A percentile compares a stretch with the other conserved stretches of the same genome.
These are phyloP conservation scores for Garra rufa DNA, from an alignment of 2,113 vertebrate genomes.

Conservation along the genomic window DNA sequence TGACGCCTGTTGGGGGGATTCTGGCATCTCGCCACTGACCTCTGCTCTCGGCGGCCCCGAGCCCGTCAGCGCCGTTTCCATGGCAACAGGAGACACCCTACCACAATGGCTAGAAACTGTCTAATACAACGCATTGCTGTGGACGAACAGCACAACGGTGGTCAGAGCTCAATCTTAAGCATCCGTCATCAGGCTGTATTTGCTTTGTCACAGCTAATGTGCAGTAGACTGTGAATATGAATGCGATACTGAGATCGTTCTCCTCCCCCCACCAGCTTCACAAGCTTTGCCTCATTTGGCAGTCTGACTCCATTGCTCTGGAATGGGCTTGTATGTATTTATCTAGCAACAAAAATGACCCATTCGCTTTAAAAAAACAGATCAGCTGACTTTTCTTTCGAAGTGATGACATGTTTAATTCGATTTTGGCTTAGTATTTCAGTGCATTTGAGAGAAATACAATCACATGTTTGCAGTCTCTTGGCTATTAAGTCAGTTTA, in stretches of 20 bases:
- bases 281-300: constrained; percentile 22
- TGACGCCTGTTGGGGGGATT: constrained; percentile 34
- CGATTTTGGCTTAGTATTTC: not conserved
- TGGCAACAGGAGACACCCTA: constrained; percentile 48
- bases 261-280: constrained; percentile 15
- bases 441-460: constrained; percentile 7
- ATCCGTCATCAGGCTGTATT: constrained; percentile 27
- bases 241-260: not conserved
- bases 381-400: not conserved
- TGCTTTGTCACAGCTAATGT: constrained; percentile 18
- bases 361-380: constrained; percentile 12
- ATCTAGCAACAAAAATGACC: constrained; percentile 21
- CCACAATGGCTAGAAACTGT: constrained; percentile 8
- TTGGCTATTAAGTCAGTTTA: not conserved
- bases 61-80: constrained; percentile 49
- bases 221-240: constrained; percentile 15
- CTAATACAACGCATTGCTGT: constrained; percentile 27
- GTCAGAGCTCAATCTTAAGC: not conserved
- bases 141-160: not conserved
- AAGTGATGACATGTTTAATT: not conserved
- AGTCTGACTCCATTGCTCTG: constrained; percentile 34
- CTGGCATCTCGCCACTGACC: constrained; percentile 51
- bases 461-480: not conserved
- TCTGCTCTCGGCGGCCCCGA: constrained; percentile 38
- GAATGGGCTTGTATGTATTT: constrained; percentile 19